Evolutionary conservation across 1,140 invertebrate genomes (phyloP).

Genomic region (Phthorimaea operculella): DNA sequence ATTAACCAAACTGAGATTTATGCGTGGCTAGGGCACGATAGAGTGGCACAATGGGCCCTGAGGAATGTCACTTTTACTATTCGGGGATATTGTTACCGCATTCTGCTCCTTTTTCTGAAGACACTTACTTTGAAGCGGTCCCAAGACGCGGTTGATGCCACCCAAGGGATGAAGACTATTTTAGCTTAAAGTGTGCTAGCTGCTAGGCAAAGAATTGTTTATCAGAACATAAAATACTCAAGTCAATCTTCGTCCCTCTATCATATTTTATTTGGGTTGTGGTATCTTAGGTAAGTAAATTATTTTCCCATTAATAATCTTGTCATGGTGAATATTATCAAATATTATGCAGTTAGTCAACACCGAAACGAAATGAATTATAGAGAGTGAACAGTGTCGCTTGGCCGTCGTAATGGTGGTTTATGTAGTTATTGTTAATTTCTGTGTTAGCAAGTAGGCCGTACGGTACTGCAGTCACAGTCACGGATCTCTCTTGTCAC

Average conservation of each 20-base stretch:
- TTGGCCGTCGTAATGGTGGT: background rate
- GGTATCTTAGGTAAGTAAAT: too few relatives aligned
- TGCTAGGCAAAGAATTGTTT: too few relatives aligned
- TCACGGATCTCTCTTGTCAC: conserved; percentile 21
- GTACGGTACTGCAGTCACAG: conserved; percentile 30
- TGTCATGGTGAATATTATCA: too few relatives aligned
- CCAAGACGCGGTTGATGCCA: too few relatives aligned
- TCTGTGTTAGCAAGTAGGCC: conserved; percentile 26
- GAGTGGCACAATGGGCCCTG: conserved; percentile 44
- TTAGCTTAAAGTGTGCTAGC: too few relatives aligned
- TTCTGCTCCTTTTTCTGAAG: background rate
- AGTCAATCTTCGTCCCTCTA: too few relatives aligned
- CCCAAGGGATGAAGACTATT: too few relatives aligned
- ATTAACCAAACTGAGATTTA: conserved; percentile 62
- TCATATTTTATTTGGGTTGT: too few relatives aligned
- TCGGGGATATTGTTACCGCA: conserved; percentile 15
- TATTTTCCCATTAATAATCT: too few relatives aligned
- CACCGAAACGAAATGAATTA: background rate
- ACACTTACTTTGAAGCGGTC: too few relatives aligned
- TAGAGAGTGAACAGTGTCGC: background rate
- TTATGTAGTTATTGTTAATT: conserved; percentile 15
- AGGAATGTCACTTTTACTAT: conserved; percentile 45
- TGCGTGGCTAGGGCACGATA: conserved; percentile 49
- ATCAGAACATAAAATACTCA: too few relatives aligned
- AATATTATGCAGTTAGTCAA: too few relatives aligned